Conservation (phyloP, 2,888 invertebrate species). For the Ophion ellenae region DNA sequence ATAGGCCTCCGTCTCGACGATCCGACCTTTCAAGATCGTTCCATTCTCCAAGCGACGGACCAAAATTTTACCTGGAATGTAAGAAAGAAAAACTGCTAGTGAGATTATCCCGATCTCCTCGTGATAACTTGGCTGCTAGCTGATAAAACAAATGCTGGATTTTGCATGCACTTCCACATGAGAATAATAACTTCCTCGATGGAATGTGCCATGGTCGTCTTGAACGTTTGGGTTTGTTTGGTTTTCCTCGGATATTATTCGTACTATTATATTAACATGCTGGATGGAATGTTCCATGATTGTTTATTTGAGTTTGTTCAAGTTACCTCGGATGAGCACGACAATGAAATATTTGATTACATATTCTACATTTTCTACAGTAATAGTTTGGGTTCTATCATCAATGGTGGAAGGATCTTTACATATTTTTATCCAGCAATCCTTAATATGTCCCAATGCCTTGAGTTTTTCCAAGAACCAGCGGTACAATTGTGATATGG, state of each 20-base stretch:
- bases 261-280: too few species aligned
- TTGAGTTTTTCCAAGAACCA: too few species aligned
- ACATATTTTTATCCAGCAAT: neutral
- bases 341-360: too few species aligned
- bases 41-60: slow-evolving; percentile 85
- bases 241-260: neutral
- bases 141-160: neutral
- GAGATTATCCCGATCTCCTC: neutral
- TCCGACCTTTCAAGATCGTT: slow-evolving; percentile 86
- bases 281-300: too few species aligned
- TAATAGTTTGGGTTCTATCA: too few species aligned
- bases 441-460: neutral
- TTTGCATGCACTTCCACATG: neutral
- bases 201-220: too few species aligned
- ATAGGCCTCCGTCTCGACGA: slow-evolving; percentile 91
- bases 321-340: too few species aligned
- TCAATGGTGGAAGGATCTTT: too few species aligned
- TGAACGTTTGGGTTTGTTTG: neutral
- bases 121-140: neutral
- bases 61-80: slow-evolving; percentile 85
- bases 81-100: neutral
- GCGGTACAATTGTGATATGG: too few species aligned
- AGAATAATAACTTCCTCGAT: too few species aligned
- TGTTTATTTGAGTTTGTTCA: too few species aligned
- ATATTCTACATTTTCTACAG: too few species aligned